Evolutionary conservation across 2,888 invertebrate genomes (phyloP).

Genomic region (Leptarthrus brevirostris): DNA sequence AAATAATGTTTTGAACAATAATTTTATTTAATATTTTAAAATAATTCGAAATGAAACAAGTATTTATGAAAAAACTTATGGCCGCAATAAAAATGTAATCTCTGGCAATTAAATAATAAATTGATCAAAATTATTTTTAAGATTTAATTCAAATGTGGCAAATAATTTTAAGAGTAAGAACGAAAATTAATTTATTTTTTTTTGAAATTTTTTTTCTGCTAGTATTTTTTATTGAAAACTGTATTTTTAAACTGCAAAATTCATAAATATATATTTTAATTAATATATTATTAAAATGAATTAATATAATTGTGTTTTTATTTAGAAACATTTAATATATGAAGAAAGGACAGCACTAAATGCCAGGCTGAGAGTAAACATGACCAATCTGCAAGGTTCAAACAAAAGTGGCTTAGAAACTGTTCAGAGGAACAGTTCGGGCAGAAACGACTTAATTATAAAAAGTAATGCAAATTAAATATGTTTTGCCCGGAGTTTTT

Average conservation of each 20-base stretch:
- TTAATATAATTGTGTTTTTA: constrained; percentile 36
- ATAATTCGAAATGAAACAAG: background rate
- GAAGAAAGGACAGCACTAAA: too few species aligned
- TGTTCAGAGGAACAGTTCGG: too few species aligned
- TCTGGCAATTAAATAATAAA: constrained; percentile 15
- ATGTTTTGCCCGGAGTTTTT: too few species aligned
- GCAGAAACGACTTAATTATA: too few species aligned
- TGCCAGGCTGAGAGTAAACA: too few species aligned
- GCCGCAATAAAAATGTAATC: background rate
- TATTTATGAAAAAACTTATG: background rate
- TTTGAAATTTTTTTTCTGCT: constrained; percentile 37
- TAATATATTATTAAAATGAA: constrained; percentile 48
- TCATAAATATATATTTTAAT: constrained; percentile 48
- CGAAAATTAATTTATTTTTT: constrained; percentile 37
- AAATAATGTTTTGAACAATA: constrained; percentile 45
- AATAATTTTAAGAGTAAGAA: constrained; percentile 39
- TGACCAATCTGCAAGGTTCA: too few species aligned
- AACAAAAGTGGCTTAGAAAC: too few species aligned
- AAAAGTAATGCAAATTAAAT: too few species aligned
- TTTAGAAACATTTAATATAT: too few species aligned
- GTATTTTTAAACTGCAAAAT: constrained; percentile 43
- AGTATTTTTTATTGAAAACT: constrained; percentile 35
- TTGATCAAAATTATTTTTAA: constrained; percentile 25
- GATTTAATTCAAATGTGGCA: constrained; percentile 21
- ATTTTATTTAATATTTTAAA: constrained; percentile 25